Evolutionary conservation across 2,888 invertebrate species (phyloP).

Genomic region (Osmoderma eremita): DNA sequence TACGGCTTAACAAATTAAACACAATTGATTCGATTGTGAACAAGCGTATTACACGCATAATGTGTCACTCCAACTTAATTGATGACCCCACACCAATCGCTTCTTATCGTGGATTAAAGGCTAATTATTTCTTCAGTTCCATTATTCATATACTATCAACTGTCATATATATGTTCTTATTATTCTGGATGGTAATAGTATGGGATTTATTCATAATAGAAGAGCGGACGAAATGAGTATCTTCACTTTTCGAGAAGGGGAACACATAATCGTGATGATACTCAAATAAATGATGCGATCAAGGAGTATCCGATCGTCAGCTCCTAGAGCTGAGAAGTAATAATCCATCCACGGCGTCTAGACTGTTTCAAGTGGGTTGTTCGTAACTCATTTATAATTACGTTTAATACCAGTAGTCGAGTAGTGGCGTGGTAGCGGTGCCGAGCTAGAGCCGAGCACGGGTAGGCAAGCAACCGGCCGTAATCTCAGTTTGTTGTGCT

Average conservation of each 20-base stretch:
- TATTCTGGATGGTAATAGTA: neutral
- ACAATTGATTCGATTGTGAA: neutral
- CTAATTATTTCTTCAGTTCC: constrained; percentile 1
- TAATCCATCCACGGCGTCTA: constrained; percentile 27
- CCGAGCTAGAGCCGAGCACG: neutral
- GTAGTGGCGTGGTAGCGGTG: constrained; percentile 7
- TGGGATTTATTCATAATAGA: neutral
- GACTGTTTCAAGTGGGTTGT: constrained; percentile 41
- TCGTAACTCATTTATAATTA: constrained; percentile 44
- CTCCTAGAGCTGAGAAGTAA: neutral
- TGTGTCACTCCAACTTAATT: constrained; percentile 14
- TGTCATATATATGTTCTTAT: neutral
- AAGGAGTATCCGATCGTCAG: constrained; percentile 10
- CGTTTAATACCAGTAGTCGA: constrained; percentile 41
- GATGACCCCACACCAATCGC: neutral
- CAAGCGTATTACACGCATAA: neutral
- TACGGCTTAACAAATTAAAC: neutral
- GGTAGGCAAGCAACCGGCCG: constrained; percentile 14
- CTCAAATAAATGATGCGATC: constrained; percentile 14
- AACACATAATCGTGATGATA: neutral
- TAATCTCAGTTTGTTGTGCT: constrained; percentile 8
- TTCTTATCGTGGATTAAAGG: neutral
- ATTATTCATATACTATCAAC: neutral
- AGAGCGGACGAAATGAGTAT: neutral
- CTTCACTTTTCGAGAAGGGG: neutral